Percentiles rank a stretch among this genome's conserved stretches.
phyloP scores from a whole-genome alignment of 2,888 invertebrate species.

The Epiperipatus broadwayi region DNA sequence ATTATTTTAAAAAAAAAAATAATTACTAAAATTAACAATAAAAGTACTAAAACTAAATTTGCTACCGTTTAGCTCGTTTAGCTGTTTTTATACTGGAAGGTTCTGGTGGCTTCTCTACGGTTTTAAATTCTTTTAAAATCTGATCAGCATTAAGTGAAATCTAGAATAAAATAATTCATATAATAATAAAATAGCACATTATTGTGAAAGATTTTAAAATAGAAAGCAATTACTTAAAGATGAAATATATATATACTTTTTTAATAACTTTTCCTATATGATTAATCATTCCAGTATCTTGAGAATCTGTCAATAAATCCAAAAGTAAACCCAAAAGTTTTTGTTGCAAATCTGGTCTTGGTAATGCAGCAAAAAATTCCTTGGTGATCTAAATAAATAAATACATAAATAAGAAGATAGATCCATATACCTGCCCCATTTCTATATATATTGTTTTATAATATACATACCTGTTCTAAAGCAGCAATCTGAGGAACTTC shows the following conservation, averaged over 20 bases:
- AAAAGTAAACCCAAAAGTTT: conserved; percentile 17
- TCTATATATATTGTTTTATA: no score
- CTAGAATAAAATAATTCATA: background rate
- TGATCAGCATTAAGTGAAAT: conserved; percentile 10
- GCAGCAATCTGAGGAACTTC: no score
- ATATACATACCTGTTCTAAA: no score
- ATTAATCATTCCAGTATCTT: background rate
- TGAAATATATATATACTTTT: background rate
- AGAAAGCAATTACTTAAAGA: no score
- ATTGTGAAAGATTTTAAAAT: no score
- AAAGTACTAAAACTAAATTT: no score
- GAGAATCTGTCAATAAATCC: conserved; percentile 12
- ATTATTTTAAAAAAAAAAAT: no score
- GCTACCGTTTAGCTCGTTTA: no score
- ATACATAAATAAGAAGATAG: no score
- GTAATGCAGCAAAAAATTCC: conserved; percentile 21
- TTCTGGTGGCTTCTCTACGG: background rate
- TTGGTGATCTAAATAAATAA: conserved; percentile 20
- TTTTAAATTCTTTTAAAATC: conserved; percentile 12
- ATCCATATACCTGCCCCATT: no score
- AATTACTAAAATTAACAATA: no score
- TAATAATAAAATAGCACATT: conserved; percentile 5
- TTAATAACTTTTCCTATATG: conserved; percentile 7
- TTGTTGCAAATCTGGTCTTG: conserved; percentile 19
- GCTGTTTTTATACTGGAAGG: no score